Conservation (phyloP, 2,797 vertebrate species). For the Triplophysa yarkandensis region DNA sequence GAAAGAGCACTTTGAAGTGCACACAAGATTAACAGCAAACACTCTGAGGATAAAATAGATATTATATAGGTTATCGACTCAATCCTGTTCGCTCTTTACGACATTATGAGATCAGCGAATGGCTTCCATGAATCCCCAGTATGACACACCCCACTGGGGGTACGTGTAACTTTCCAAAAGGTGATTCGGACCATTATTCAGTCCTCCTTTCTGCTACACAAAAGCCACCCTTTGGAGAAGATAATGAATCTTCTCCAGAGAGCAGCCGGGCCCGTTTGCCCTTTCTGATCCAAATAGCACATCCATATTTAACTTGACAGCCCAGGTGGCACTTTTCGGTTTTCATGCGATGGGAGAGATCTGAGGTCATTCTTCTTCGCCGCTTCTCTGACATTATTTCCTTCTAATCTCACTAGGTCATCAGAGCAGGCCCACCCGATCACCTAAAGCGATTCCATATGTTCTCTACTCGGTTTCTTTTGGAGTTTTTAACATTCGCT, state of each 20-base stretch:
- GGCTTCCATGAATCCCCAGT: slow-evolving; percentile 9
- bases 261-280: slow-evolving; percentile 21
- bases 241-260: slow-evolving; percentile 43
- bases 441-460: slow-evolving; percentile 18
- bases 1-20: slow-evolving; percentile 35
- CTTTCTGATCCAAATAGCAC: slow-evolving; percentile 37
- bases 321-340: slow-evolving; percentile 24
- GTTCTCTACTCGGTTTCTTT: slow-evolving; percentile 26
- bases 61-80: slow-evolving; percentile 40
- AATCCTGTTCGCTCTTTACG: slow-evolving; percentile 46
- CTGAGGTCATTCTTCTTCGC: slow-evolving; percentile 34
- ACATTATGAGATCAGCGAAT: slow-evolving; percentile 47
- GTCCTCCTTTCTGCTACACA: slow-evolving; percentile 25
- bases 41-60: slow-evolving; percentile 39
- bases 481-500: slow-evolving; percentile 20
- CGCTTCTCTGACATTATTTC: slow-evolving; percentile 39
- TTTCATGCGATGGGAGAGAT: slow-evolving; percentile 24
- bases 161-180: slow-evolving; percentile 3
- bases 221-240: slow-evolving; percentile 36
- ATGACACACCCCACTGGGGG: background rate
- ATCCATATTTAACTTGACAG: slow-evolving; percentile 47
- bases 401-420: slow-evolving; percentile 42
- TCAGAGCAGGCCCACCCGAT: slow-evolving; percentile 30
- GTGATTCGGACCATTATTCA: slow-evolving; percentile 40
- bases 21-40: slow-evolving; percentile 50